These are phyloP conservation scores for Blastobasis adustella DNA, from an alignment of 2,888 invertebrate genomes.

Conservation along the genomic window DNA sequence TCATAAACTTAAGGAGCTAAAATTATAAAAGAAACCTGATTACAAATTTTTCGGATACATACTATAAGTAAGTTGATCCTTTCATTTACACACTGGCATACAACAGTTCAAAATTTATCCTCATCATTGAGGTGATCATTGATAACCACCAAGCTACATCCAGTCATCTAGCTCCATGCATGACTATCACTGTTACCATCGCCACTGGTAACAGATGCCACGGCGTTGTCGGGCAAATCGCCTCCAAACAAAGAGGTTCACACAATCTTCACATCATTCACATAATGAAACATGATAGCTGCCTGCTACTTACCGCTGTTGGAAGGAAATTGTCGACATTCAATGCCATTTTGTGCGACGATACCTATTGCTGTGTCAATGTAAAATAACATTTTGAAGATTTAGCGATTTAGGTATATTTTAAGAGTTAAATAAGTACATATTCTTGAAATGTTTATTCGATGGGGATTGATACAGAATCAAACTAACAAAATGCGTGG, in stretches of 20 bases:
- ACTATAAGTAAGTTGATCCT: conserved; percentile 3
- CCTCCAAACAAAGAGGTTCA: conserved; percentile 21
- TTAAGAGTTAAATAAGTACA: too few species aligned
- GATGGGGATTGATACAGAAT: too few species aligned
- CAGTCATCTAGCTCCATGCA: too few species aligned
- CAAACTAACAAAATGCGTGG: too few species aligned
- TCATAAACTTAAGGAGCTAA: too few species aligned
- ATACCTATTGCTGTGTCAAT: not conserved
- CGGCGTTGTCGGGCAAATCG: conserved; percentile 13
- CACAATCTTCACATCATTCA: conserved; percentile 20
- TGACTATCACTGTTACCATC: conserved; percentile 5
- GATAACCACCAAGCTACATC: too few species aligned
- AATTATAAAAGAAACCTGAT: too few species aligned
- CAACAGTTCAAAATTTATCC: too few species aligned
- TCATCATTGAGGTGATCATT: too few species aligned
- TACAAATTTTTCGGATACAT: too few species aligned
- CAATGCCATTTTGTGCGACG: not conserved
- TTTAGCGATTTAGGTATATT: not conserved
- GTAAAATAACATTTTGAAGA: too few species aligned
- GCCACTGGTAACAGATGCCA: conserved; percentile 3
- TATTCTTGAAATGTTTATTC: too few species aligned
- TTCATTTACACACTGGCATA: conserved; percentile 9
- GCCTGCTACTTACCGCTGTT: not conserved
- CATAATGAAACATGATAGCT: conserved; percentile 11
- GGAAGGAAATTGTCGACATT: not conserved